Evolutionary conservation across 2,888 invertebrate genomes (phyloP).

Genomic region (Tetragonisca angustula): DNA sequence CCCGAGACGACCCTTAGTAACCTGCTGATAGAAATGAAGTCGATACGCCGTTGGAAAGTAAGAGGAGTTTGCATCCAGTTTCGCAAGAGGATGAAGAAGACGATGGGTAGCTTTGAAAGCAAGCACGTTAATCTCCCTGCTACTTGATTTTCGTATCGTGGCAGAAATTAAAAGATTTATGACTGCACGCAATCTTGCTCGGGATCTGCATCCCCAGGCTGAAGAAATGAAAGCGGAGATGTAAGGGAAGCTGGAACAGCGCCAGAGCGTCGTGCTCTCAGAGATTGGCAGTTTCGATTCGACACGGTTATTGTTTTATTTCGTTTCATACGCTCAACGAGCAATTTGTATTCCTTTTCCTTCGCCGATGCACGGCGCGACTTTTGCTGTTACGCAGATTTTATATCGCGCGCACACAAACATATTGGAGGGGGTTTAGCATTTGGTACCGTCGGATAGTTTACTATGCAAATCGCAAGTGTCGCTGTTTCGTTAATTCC

Average conservation of each 20-base stretch:
- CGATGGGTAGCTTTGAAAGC: neutral
- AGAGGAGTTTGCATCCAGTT: neutral
- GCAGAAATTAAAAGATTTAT: conserved; percentile 61
- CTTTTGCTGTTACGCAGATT: neutral
- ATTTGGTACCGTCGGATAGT: neutral
- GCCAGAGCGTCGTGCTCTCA: conserved; percentile 46
- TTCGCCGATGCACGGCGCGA: conserved; percentile 13
- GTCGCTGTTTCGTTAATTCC: neutral
- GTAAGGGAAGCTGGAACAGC: conserved; percentile 26
- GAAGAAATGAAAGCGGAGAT: conserved; percentile 30
- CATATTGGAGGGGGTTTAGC: neutral
- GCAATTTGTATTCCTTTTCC: conserved; percentile 2
- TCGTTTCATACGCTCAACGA: conserved; percentile 1
- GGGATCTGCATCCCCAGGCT: conserved; percentile 43
- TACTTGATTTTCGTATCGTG: neutral
- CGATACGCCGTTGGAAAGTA: conserved; percentile 2
- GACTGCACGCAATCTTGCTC: conserved; percentile 42
- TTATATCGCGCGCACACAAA: neutral
- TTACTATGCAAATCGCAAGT: neutral
- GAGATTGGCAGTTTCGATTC: conserved; percentile 54
- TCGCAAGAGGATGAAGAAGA: neutral
- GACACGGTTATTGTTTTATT: conserved; percentile 39
- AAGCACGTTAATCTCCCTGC: conserved; percentile 38
- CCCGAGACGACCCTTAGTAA: conserved; percentile 28
- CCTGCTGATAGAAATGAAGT: conserved; percentile 33